Conservation (phyloP, 2,797 vertebrate species). For the Apogon talboti region DNA sequence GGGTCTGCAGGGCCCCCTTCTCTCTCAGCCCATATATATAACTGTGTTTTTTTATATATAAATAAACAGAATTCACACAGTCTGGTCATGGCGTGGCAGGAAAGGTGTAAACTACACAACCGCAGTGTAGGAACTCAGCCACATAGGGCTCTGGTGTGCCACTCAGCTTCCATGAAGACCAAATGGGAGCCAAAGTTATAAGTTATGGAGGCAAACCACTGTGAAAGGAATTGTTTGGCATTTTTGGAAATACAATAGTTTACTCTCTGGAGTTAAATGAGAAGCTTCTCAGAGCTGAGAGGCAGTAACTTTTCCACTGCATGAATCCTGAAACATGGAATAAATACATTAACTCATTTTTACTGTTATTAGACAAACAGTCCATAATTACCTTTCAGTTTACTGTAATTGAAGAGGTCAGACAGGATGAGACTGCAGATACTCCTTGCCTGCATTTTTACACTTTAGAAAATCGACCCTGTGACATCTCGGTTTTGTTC, state of each 20-base stretch:
- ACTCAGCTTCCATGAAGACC: slow-evolving; percentile 14
- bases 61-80: slow-evolving; percentile 70
- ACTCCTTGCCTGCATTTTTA: too few relatives aligned
- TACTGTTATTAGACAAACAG: too few relatives aligned
- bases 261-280: too few relatives aligned
- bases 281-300: too few relatives aligned
- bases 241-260: background rate
- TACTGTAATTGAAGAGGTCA: too few relatives aligned
- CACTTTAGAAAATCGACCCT: too few relatives aligned
- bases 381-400: too few relatives aligned
- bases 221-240: slow-evolving; percentile 10
- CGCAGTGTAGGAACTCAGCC: slow-evolving; percentile 27
- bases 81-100: slow-evolving; percentile 30
- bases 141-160: slow-evolving; percentile 22
- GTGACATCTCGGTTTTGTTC: too few relatives aligned
- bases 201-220: slow-evolving; percentile 15
- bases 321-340: too few relatives aligned
- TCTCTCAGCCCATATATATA: slow-evolving; percentile 49
- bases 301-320: too few relatives aligned
- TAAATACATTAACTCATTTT: too few relatives aligned
- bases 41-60: slow-evolving; percentile 57
- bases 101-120: slow-evolving; percentile 63
- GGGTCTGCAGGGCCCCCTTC: slow-evolving; percentile 43
- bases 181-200: slow-evolving; percentile 8
- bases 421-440: too few relatives aligned